Evolutionary conservation across 2,797 vertebrate species (phyloP).

Genomic region (Sciurus vulgaris): DNA sequence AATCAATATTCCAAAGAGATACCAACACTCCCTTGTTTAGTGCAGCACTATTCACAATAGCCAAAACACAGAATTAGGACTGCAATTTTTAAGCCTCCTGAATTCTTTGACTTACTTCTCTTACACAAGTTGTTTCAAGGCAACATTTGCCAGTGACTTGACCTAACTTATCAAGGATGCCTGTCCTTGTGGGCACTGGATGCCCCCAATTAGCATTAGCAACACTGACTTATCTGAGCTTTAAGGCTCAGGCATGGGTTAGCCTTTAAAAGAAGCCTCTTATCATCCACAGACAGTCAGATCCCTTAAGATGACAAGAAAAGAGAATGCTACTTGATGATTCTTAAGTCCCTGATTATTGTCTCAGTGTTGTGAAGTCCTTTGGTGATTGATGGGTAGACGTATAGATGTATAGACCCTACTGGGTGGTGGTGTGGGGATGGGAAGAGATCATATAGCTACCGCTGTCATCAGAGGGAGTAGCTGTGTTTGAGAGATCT

Average conservation of each 20-base stretch:
- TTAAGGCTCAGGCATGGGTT: background rate
- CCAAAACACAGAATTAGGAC: background rate
- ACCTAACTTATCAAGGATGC: background rate
- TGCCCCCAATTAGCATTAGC: background rate
- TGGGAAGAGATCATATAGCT: background rate
- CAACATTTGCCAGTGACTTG: background rate
- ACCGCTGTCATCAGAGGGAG: background rate
- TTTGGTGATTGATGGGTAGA: background rate
- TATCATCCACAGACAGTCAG: background rate
- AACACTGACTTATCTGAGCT: background rate
- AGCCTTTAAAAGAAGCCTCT: background rate
- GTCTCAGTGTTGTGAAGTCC: background rate
- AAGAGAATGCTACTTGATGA: background rate
- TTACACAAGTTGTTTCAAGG: constrained; percentile 12
- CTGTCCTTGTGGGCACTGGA: background rate
- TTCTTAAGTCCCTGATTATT: background rate
- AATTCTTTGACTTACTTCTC: background rate
- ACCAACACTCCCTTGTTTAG: background rate
- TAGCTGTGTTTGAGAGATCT: background rate
- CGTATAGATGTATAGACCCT: background rate
- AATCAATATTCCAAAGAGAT: background rate
- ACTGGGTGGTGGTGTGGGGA: background rate
- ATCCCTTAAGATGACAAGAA: background rate
- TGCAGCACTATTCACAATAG: background rate
- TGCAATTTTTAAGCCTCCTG: background rate